A percentile compares a stretch with the other conserved stretches of the same genome.
Evolutionary conservation across 2,113 vertebrate species (phyloP).

Genomic region (Neoarius graeffei): DNA sequence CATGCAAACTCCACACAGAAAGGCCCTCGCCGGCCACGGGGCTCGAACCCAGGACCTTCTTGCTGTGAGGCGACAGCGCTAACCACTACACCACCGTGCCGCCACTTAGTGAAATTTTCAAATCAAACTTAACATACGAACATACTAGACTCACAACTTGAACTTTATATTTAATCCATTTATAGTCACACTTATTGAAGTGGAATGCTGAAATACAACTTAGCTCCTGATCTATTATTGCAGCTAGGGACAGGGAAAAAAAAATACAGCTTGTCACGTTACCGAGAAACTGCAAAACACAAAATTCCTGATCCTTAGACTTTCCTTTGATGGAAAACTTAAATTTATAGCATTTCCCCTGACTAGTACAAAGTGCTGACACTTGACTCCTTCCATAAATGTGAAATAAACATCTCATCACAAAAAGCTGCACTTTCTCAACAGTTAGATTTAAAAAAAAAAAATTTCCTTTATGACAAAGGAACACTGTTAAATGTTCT

Average conservation of each 20-base stretch:
- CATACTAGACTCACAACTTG: background rate
- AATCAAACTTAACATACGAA: background rate
- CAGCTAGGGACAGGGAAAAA: background rate
- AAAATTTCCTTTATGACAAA: too few relatives aligned
- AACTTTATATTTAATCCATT: background rate
- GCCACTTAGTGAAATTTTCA: background rate
- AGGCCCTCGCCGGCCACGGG: too few relatives aligned
- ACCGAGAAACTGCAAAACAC: background rate
- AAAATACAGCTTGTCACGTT: background rate
- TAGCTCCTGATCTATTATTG: background rate
- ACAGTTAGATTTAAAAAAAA: background rate
- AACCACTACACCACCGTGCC: too few relatives aligned
- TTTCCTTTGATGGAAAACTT: background rate
- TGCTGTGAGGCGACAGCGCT: too few relatives aligned
- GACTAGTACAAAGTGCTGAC: background rate
- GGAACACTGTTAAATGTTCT: background rate
- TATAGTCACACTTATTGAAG: background rate
- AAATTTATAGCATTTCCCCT: background rate
- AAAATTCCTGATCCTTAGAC: background rate
- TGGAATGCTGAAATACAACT: background rate
- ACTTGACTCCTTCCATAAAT: background rate
- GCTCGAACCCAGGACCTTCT: too few relatives aligned
- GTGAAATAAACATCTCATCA: background rate
- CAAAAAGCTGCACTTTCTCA: background rate
- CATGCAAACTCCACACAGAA: too few relatives aligned